phyloP scores from a whole-genome alignment of 2,113 vertebrate species.

The Penelope pileata region DNA sequence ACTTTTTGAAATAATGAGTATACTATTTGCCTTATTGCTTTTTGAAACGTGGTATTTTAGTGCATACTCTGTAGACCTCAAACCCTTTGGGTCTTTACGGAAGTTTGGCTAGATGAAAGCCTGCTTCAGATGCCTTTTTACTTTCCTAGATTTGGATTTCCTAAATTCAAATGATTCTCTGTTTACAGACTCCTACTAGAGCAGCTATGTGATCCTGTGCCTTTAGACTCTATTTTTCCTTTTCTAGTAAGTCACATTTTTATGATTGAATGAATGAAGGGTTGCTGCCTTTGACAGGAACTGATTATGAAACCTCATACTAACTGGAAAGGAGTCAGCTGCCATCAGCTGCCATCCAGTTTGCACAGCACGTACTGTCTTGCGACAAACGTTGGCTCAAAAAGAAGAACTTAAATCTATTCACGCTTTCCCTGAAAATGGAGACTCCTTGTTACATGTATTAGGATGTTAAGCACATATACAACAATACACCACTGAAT shows the following conservation, averaged over 20 bases:
- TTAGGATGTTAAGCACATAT: slow-evolving; percentile 41
- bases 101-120: slow-evolving; percentile 74
- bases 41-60: slow-evolving; percentile 77
- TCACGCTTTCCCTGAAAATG: slow-evolving; percentile 1
- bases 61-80: slow-evolving; percentile 81
- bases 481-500: slow-evolving; percentile 19
- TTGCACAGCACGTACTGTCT: slow-evolving; percentile 49
- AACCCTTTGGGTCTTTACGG: slow-evolving; percentile 74
- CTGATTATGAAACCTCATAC: slow-evolving; percentile 47
- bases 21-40: slow-evolving; percentile 86
- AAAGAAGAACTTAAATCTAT: background rate
- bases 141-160: slow-evolving; percentile 77
- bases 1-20: slow-evolving; percentile 78
- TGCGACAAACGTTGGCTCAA: slow-evolving; percentile 1
- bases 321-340: slow-evolving; percentile 37
- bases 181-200: slow-evolving; percentile 85
- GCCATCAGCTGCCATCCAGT: slow-evolving; percentile 45
- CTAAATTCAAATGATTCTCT: slow-evolving; percentile 76
- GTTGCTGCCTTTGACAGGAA: slow-evolving; percentile 47
- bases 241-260: slow-evolving; percentile 72
- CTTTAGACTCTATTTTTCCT: slow-evolving; percentile 81
- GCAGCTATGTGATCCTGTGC: slow-evolving; percentile 84
- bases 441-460: slow-evolving; percentile 48
- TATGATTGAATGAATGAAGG: slow-evolving; percentile 70
- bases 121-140: slow-evolving; percentile 81